Base-by-base conservation (phyloP, 1,140 invertebrate genomes). In the Lordiphosa mommai region DNA sequence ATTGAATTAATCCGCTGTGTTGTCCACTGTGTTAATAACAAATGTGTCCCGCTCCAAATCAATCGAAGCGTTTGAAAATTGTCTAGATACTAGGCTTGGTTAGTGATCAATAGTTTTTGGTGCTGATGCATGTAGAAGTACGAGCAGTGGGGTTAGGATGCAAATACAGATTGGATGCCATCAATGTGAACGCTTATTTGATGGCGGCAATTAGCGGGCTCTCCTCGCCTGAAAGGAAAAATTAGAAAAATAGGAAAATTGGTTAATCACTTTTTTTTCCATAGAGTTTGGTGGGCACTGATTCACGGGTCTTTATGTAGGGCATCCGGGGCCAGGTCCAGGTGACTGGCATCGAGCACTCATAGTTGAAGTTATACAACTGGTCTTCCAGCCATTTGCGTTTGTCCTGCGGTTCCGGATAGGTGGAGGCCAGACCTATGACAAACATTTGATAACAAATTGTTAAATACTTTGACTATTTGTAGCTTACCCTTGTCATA, bases 401-500 rank as follows among this genome's bases (percentile, higher is more conserved):
- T 76, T 95, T 93, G 85, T 96, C 92, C 63, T 92, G 91, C 57
- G 95, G 95, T 89, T 96, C 93, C 0, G 96, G 96, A 88, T 96
- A 96, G 27, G 94, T 92, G 17, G 95, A 95, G 5, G 95, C 95
- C 61, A 95, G 91, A 79, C 94, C 95, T 95, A 87, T n/a, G 8
- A 10, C 10, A 12, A 32, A 30, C 4, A 23, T 29, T 10, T 38
- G 23, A 10, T 3, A 17, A 7, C 12, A 12, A 14, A 12, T 8
- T 8, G 23, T 7, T 3, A 12, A 12, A 30, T 1, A 10, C 7
- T 4, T 27, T 27, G 7, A 12, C 1, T 10, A 9, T 49, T 10
- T 13, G 23, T 12, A 2, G 9, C 7, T 37, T 92, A 96, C 96
- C 94, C 90, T 92, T 93, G 82, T 92, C 91, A 85, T 99, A 99